phyloP scores from a whole-genome alignment of 2,888 invertebrate species.

The Glyphotaelius pellucidus region DNA sequence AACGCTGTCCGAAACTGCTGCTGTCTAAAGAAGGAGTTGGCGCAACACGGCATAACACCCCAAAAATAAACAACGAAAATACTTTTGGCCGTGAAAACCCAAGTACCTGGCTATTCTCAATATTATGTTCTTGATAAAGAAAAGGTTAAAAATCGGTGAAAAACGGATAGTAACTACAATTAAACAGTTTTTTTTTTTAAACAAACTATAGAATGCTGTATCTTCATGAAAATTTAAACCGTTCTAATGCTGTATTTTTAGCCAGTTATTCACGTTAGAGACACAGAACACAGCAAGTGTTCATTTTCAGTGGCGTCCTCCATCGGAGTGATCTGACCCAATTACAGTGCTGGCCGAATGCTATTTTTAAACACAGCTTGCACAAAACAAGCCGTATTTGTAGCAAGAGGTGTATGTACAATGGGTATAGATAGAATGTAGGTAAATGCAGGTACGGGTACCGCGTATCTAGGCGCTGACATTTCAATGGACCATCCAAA shows the following conservation, averaged over 20 bases:
- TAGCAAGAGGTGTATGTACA: not conserved
- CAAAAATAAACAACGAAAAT: too few species aligned
- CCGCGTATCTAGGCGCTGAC: not conserved
- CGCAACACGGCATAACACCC: too few species aligned
- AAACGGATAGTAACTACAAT: too few species aligned
- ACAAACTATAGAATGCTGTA: too few species aligned
- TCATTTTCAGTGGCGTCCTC: not conserved
- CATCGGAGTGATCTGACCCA: conserved; percentile 52
- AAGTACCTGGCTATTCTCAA: too few species aligned
- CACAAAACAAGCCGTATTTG: conserved; percentile 45
- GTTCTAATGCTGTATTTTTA: not conserved
- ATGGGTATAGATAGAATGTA: not conserved
- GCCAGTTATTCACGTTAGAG: not conserved
- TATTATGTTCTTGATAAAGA: too few species aligned
- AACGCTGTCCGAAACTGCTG: too few species aligned
- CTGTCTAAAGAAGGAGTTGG: too few species aligned
- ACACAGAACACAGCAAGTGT: not conserved
- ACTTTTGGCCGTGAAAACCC: too few species aligned
- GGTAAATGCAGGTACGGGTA: too few species aligned
- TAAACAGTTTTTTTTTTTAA: too few species aligned
- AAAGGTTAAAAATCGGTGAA: too few species aligned
- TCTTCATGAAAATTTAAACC: not conserved
- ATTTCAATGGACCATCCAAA: not conserved
- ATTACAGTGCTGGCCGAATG: conserved; percentile 52
- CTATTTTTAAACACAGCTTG: conserved; percentile 58